These are phyloP conservation scores for Cyclargus thomasi DNA, from an alignment of 1,140 invertebrate species.

Conservation along the genomic window DNA sequence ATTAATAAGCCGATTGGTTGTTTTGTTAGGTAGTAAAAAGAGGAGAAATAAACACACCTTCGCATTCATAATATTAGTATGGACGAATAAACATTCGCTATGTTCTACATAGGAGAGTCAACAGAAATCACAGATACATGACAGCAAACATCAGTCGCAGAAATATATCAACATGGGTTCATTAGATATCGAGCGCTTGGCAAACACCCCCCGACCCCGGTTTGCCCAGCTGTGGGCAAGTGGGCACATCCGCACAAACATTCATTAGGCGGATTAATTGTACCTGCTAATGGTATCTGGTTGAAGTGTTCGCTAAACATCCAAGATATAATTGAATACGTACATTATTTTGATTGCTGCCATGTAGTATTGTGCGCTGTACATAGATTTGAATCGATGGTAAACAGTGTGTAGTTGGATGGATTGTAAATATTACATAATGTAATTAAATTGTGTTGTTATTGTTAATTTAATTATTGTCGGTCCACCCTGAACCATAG, in stretches of 20 bases:
- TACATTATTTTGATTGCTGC: not conserved
- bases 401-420: not conserved
- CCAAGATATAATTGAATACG: not conserved
- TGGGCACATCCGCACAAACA: conserved; percentile 47
- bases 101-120: conserved; percentile 5
- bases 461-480: too few relatives aligned
- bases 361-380: not conserved
- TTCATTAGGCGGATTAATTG: conserved; percentile 61
- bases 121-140: conserved; percentile 21
- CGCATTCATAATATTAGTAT: too few relatives aligned
- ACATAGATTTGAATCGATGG: not conserved
- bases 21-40: too few relatives aligned
- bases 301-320: conserved; percentile 33
- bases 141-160: conserved; percentile 22
- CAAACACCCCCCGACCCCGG: conserved; percentile 40
- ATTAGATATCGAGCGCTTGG: conserved; percentile 44
- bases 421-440: not conserved
- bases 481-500: too few relatives aligned
- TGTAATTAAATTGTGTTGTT: not conserved
- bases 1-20: too few relatives aligned
- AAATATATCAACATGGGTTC: conserved; percentile 33
- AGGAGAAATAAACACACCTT: too few relatives aligned
- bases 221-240: conserved; percentile 40
- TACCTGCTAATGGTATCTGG: conserved; percentile 44
- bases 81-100: too few relatives aligned